A percentile compares a stretch with the other conserved stretches of the same genome.
Evolutionary conservation across 2,113 vertebrate genomes (phyloP).

Genomic region (Microtus pennsylvanicus): DNA sequence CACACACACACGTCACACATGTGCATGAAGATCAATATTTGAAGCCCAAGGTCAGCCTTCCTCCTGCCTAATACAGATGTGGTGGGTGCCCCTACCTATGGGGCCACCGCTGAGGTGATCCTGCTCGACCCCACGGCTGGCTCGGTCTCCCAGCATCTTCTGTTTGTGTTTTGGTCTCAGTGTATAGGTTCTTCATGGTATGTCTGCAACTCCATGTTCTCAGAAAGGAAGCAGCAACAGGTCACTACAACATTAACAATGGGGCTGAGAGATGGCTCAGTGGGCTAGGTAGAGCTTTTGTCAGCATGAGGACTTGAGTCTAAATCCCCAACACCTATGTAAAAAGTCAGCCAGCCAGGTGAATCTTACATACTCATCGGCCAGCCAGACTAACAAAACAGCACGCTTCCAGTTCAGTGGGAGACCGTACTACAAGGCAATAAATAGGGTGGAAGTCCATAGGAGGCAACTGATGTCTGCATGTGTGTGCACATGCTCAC

Average conservation of each 20-base stretch:
- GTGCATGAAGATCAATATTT: rapidly evolving
- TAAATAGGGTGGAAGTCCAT: too few relatives aligned
- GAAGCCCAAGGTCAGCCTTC: rapidly evolving
- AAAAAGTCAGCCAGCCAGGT: background rate
- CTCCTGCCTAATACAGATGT: rapidly evolving
- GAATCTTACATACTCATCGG: background rate
- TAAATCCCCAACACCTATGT: too few relatives aligned
- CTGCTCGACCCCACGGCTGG: rapidly evolving
- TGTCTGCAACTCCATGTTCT: background rate
- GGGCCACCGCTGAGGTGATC: background rate
- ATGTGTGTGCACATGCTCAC: background rate
- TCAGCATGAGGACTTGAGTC: background rate
- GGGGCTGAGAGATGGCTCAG: background rate
- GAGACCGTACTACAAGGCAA: background rate
- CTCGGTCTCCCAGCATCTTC: background rate
- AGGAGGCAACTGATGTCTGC: background rate
- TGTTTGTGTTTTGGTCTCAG: background rate
- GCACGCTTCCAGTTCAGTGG: background rate
- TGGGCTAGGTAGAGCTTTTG: background rate
- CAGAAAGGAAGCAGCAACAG: background rate
- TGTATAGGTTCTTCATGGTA: rapidly evolving
- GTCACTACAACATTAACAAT: too few relatives aligned
- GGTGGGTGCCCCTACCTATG: background rate
- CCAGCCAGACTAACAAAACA: background rate
- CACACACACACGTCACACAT: background rate